phyloP scores from a whole-genome alignment of 23 tunicate genomes.

The Halocynthia roretzi region DNA sequence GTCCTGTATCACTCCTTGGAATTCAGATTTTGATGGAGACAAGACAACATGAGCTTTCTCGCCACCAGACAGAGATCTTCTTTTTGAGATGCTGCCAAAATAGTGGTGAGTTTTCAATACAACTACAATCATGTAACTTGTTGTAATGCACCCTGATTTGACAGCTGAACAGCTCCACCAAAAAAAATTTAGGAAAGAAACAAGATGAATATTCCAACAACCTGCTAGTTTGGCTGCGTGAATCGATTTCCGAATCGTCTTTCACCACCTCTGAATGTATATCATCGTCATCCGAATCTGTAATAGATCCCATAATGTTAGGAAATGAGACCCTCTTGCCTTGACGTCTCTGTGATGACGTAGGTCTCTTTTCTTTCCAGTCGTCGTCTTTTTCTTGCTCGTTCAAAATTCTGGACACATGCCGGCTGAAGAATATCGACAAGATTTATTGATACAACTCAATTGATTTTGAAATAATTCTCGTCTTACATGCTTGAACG shows the following conservation, averaged over 20 bases:
- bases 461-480: too few relatives aligned
- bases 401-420: background rate
- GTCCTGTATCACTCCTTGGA: slow-evolving; percentile 30
- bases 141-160: too few relatives aligned
- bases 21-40: slow-evolving; percentile 57
- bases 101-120: too few relatives aligned
- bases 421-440: too few relatives aligned
- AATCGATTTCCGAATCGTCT: slow-evolving; percentile 23
- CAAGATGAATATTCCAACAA: background rate
- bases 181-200: too few relatives aligned
- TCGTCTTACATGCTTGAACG: slow-evolving; percentile 9
- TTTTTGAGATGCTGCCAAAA: too few relatives aligned
- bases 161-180: too few relatives aligned
- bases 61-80: background rate
- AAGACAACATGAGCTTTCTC: slow-evolving; percentile 13
- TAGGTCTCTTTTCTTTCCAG: background rate
- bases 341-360: background rate
- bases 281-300: slow-evolving; percentile 7
- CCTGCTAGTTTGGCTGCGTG: slow-evolving; percentile 28
- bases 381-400: background rate
- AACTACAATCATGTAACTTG: too few relatives aligned
- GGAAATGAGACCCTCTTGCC: slow-evolving; percentile 27
- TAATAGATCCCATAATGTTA: background rate
- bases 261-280: background rate
- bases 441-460: too few relatives aligned